Base-by-base conservation (phyloP, 1,140 invertebrate species). In the Chrysomallon squamiferum region DNA sequence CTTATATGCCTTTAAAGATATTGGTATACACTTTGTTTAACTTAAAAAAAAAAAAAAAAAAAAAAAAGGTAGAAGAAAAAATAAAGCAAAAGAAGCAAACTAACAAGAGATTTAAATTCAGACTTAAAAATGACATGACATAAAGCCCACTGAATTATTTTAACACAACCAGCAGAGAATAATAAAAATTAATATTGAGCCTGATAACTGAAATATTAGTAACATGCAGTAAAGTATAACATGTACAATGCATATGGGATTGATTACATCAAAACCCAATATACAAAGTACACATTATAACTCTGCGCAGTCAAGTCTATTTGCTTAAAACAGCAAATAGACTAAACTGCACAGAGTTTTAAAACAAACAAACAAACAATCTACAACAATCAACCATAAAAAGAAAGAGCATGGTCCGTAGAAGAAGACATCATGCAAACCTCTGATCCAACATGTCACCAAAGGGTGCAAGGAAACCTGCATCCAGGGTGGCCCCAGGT, bases 391-490 rank as follows among this genome's bases (percentile, higher is more conserved):
- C 11, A 43, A 13, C 41, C 47, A 41, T 49, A 29, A 49, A 30
- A n/a, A 27, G 50, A 22, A 27, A 27, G 15, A 29, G 45, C 45
- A 49, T 38, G 54, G 54, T 35, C 29, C n/a, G 33, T 9, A 38
- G 35, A 22, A 30, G 25, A 62, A 32, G 41, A 57, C 25, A 45
- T n/a, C 62, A 59, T 60, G 66, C 63, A 74, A 65, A 63, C 69
- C 66, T 57, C 38, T 18, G 27, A 43, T 70, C 68, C 68, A 70
- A 63, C 68, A 66, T 70, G 68, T 70, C 68, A 70, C 63, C 32
- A 22, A 54, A 47, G 63, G 54, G 52, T 32, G 25, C 50, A 54
- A 43, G 45, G 20, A 18, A 29, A 35, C 33, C 57, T 18, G 32
- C 15, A 45, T 57, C 59, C 54, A 50, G 22, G 25, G 22, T 18